Conservation (phyloP, 2,888 invertebrate species). For the Cheilosia grossa region DNA sequence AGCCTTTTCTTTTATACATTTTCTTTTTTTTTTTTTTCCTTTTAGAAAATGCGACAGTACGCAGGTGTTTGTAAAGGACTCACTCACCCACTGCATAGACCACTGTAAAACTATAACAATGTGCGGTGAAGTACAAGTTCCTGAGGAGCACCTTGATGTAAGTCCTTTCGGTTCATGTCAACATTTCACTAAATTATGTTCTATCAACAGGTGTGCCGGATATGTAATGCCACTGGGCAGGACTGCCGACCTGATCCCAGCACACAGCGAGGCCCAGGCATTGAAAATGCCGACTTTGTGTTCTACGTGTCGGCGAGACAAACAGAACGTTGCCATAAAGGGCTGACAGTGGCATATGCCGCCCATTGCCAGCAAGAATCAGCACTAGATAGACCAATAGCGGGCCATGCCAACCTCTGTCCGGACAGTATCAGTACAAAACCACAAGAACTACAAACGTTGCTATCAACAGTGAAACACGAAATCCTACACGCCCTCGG, state of each 20-base stretch:
- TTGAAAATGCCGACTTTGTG: conserved; percentile 95
- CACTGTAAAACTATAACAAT: conserved; percentile 92
- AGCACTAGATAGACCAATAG: conserved; percentile 97
- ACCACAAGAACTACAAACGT: conserved; percentile 94
- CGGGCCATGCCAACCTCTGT: conserved; percentile 99
- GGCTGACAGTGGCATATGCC: conserved; percentile 97
- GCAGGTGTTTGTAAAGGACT: conserved; percentile 93
- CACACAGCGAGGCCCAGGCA: conserved; percentile 87
- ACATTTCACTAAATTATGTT: not conserved
- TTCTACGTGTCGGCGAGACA: conserved; percentile 98
- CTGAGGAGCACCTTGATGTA: conserved; percentile 96
- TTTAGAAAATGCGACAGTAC: conserved; percentile 94
- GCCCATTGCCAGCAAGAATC: conserved; percentile 99
- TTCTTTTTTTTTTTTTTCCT: conserved; percentile 77
- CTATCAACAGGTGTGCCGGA: conserved; percentile 89
- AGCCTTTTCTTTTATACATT: not conserved
- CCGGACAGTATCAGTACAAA: conserved; percentile 96
- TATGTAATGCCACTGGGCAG: conserved; percentile 93
- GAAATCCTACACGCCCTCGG: conserved; percentile 99
- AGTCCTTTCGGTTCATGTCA: conserved; percentile 80
- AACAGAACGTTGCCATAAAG: conserved; percentile 95
- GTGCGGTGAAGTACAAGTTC: conserved; percentile 98
- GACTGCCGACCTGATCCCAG: conserved; percentile 87
- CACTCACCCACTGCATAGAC: conserved; percentile 94
- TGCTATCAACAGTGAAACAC: conserved; percentile 98